phyloP scores from a whole-genome alignment of 2,888 invertebrate species.

The Abscondita cerata region DNA sequence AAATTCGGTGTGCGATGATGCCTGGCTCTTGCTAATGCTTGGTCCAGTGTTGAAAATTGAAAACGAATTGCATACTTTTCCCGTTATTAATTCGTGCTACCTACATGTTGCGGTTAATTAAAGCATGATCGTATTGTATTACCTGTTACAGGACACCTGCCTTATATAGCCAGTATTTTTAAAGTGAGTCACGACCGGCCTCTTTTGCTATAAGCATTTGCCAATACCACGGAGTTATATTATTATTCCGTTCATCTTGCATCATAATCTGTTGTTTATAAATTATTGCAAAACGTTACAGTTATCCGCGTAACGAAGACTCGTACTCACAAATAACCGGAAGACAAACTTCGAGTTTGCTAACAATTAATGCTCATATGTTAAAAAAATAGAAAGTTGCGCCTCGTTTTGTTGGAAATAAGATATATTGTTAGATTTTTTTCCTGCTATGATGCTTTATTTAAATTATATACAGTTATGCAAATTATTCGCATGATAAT shows the following conservation, averaged over 20 bases:
- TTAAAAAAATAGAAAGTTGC: no score
- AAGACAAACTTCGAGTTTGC: no score
- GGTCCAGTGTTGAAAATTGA: conserved; percentile 1
- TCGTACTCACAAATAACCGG: no score
- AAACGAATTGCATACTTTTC: background rate
- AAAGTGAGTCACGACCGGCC: conserved; percentile 4
- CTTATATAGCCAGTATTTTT: background rate
- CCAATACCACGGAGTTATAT: background rate
- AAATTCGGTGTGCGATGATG: no score
- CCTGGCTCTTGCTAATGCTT: no score
- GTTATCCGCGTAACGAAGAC: no score
- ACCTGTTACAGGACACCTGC: conserved; percentile 8
- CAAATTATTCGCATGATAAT: no score
- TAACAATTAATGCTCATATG: no score
- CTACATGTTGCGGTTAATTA: conserved; percentile 9
- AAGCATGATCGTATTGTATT: conserved; percentile 5
- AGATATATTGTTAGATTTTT: no score
- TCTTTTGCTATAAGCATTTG: background rate
- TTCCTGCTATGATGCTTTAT: no score
- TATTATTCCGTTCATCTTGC: background rate
- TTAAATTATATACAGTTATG: no score
- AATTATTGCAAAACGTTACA: background rate
- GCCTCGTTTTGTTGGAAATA: no score
- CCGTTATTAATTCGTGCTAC: conserved; percentile 7
- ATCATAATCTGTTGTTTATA: conserved; percentile 4